These are phyloP conservation scores for Nothura maculosa DNA, from an alignment of 2,797 vertebrate species.

Conservation along the genomic window DNA sequence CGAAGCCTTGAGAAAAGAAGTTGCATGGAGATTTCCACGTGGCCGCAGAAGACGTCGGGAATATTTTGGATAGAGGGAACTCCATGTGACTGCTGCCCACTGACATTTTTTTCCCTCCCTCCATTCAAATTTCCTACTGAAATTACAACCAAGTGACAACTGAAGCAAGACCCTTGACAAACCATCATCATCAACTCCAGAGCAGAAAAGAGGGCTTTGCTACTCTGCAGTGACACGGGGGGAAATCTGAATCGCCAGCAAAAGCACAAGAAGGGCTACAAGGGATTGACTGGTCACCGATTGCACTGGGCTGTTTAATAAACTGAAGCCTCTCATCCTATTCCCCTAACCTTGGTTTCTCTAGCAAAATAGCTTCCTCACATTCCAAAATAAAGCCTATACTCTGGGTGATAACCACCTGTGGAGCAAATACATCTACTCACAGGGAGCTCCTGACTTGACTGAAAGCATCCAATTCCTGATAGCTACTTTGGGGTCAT, in stretches of 20 bases:
- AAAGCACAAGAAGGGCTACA: background rate
- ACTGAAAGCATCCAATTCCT: background rate
- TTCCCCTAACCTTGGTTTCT: background rate
- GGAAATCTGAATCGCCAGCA: background rate
- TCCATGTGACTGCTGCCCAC: background rate
- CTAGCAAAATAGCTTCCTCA: background rate
- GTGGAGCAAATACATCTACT: background rate
- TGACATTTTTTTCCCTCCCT: background rate
- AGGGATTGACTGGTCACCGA: background rate
- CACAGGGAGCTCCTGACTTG: background rate
- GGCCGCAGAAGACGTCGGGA: background rate
- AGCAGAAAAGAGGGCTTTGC: background rate
- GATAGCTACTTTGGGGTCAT: background rate
- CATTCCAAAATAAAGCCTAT: background rate
- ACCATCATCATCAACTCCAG: background rate
- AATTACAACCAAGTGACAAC: background rate
- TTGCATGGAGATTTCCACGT: slow-evolving; percentile 27
- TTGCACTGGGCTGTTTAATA: background rate
- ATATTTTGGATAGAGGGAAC: background rate
- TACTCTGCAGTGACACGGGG: background rate
- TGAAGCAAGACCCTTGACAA: background rate
- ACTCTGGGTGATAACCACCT: background rate
- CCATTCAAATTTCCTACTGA: background rate
- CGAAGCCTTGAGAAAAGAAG: slow-evolving; percentile 44
- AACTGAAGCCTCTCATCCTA: background rate